phyloP scores from a whole-genome alignment of 2,888 invertebrate genomes.

The Oscheius myriophilus region DNA sequence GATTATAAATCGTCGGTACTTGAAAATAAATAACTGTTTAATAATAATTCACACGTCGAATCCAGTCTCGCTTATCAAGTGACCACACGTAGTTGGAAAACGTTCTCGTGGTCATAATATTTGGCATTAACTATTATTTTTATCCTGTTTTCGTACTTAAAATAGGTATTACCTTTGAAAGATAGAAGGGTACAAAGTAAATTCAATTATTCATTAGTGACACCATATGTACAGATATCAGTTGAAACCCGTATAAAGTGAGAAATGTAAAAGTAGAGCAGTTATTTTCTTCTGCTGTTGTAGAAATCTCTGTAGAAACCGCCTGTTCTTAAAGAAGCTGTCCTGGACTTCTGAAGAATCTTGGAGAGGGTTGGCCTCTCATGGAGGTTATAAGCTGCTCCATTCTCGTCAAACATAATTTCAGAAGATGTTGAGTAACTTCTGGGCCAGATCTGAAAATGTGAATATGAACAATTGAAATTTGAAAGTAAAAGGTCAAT shows the following conservation, averaged over 20 bases:
- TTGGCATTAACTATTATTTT: no score
- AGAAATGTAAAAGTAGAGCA: background rate
- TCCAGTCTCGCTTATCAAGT: no score
- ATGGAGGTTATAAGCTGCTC: slow-evolving; percentile 50
- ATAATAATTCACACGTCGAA: no score
- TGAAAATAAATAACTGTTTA: no score
- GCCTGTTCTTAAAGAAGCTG: slow-evolving; percentile 15
- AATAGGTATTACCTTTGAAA: background rate
- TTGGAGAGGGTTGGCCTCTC: slow-evolving; percentile 34
- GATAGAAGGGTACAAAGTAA: background rate
- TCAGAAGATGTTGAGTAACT: slow-evolving; percentile 53
- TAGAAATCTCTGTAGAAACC: slow-evolving; percentile 15
- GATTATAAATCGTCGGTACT: no score
- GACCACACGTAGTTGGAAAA: no score
- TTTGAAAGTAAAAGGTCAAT: background rate
- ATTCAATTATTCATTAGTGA: slow-evolving; percentile 1
- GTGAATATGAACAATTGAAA: background rate
- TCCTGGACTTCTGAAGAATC: slow-evolving; percentile 31
- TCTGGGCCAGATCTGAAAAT: slow-evolving; percentile 56
- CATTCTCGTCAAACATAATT: slow-evolving; percentile 59
- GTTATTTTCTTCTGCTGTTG: slow-evolving; percentile 5
- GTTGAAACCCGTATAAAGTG: slow-evolving; percentile 6
- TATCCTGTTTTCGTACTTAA: background rate
- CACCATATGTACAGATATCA: slow-evolving; percentile 17
- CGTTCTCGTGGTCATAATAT: no score